Conservation (phyloP, 2,888 invertebrate genomes). For the Drosophila paracracens region DNA sequence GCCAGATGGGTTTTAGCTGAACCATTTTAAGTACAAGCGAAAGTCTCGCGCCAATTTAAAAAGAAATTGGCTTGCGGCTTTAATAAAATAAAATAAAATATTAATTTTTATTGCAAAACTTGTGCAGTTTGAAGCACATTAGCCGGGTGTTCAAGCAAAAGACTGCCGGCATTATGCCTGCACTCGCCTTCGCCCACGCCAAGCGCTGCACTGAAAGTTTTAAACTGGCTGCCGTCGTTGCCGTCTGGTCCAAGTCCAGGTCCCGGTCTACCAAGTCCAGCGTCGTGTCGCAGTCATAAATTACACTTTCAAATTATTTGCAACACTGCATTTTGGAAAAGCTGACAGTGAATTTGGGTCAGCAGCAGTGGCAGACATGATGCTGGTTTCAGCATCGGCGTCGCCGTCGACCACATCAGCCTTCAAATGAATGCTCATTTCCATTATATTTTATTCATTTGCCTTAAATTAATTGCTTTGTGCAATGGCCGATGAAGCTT, state of each 20-base stretch:
- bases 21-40: neutral
- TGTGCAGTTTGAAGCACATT: neutral
- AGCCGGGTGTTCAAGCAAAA: conserved; percentile 21
- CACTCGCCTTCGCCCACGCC: conserved; percentile 38
- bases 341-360: conserved; percentile 58
- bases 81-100: conserved; percentile 1
- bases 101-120: conserved; percentile 1
- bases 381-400: conserved; percentile 1
- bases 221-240: conserved; percentile 32
- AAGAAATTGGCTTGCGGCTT: neutral
- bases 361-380: conserved; percentile 29
- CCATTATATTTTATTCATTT: conserved; percentile 64
- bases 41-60: conserved; percentile 24
- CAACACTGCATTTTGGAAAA: conserved; percentile 63
- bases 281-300: conserved; percentile 63
- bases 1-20: neutral
- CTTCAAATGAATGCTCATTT: conserved; percentile 60
- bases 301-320: conserved; percentile 71
- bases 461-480: conserved; percentile 62
- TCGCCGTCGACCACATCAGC: conserved; percentile 42
- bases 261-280: conserved; percentile 50
- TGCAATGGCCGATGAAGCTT: conserved; percentile 54
- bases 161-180: conserved; percentile 16
- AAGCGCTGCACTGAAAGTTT: conserved; percentile 43
- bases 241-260: conserved; percentile 34